Evolutionary conservation across 2,888 invertebrate species (phyloP).

Genomic region (Apotomis betuletana): DNA sequence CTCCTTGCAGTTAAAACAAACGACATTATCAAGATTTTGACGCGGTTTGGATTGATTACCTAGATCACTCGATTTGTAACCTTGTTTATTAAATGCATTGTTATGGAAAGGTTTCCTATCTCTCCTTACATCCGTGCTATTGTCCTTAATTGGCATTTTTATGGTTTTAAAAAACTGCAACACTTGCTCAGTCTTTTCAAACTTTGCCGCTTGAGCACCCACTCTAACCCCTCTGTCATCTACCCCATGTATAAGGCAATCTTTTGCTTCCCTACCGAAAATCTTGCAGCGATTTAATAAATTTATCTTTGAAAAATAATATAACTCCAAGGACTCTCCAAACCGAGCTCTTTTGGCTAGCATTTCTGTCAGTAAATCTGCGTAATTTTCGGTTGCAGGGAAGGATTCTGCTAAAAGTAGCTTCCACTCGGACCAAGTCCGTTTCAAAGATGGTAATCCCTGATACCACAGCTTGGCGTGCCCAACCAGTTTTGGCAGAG

Average conservation of each 20-base stretch:
- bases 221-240: slow-evolving; percentile 2
- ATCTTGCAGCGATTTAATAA: background rate
- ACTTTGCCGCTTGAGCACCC: background rate
- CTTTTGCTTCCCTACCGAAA: background rate
- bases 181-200: background rate
- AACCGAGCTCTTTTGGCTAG: background rate
- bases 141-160: too few relatives aligned
- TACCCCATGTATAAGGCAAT: slow-evolving; percentile 1
- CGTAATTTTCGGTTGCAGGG: slow-evolving; percentile 21
- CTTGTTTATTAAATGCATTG: background rate
- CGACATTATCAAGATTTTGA: background rate
- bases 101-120: background rate
- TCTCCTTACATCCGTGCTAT: too few relatives aligned
- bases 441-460: slow-evolving; percentile 25
- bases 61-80: too few relatives aligned
- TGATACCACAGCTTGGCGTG: slow-evolving; percentile 38
- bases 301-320: slow-evolving; percentile 28
- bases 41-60: background rate
- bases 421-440: slow-evolving; percentile 35
- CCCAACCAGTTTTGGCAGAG: slow-evolving; percentile 27
- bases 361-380: slow-evolving; percentile 25
- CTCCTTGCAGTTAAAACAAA: slow-evolving; percentile 41
- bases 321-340: slow-evolving; percentile 17
- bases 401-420: slow-evolving; percentile 1
- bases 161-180: too few relatives aligned